Percentiles rank a stretch among this genome's conserved stretches.
Evolutionary conservation across 2,888 invertebrate genomes (phyloP).

Genomic region (Agrotis puta): DNA sequence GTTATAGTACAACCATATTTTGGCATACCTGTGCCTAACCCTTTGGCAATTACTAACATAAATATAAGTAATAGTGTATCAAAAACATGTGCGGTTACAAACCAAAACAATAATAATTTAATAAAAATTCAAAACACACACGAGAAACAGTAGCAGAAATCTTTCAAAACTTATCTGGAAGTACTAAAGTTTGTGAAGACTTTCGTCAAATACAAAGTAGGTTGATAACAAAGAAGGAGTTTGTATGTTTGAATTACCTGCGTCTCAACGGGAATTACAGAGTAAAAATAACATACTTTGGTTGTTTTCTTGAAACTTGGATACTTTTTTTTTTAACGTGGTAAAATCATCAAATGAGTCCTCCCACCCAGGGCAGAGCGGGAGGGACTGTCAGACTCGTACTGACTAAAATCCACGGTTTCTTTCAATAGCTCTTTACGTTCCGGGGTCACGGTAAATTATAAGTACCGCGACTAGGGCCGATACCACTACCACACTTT

Average conservation of each 20-base stretch:
- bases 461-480: too few relatives aligned
- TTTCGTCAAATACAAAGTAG: slow-evolving; percentile 22
- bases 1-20: neutral
- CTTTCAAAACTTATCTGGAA: slow-evolving; percentile 10
- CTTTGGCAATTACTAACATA: neutral
- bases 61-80: neutral
- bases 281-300: slow-evolving; percentile 5
- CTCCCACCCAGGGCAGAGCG: too few relatives aligned
- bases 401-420: too few relatives aligned
- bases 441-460: too few relatives aligned
- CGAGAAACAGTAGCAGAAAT: neutral
- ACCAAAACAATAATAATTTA: neutral
- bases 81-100: too few relatives aligned
- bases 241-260: slow-evolving; percentile 3
- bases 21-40: neutral
- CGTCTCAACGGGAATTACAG: neutral
- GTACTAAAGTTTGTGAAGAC: slow-evolving; percentile 7
- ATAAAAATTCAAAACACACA: neutral
- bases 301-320: neutral
- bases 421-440: too few relatives aligned
- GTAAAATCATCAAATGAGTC: too few relatives aligned
- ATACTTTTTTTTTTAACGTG: too few relatives aligned
- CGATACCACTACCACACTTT: too few relatives aligned
- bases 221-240: neutral
- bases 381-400: too few relatives aligned